These are phyloP conservation scores for Caloenas nicobarica DNA, from an alignment of 2,113 vertebrate species.

Conservation along the genomic window DNA sequence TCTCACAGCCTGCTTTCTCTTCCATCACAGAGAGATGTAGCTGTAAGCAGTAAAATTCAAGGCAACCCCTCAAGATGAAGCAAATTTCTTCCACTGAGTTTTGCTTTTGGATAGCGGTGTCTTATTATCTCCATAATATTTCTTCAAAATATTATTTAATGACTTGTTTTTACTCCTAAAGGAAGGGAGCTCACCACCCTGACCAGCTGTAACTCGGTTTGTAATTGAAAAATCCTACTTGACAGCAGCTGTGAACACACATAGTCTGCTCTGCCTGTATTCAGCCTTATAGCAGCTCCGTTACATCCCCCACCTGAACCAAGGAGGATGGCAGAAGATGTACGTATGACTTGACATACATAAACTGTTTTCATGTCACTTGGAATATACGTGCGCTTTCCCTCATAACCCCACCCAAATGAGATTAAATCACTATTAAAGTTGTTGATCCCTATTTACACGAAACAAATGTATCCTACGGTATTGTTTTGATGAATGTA, in stretches of 20 bases:
- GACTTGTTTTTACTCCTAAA: neutral
- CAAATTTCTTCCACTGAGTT: neutral
- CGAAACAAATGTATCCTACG: neutral
- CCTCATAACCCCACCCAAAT: neutral
- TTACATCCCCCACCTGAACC: neutral
- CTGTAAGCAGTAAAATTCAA: neutral
- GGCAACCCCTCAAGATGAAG: neutral
- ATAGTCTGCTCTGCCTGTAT: neutral
- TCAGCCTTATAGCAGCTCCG: rapidly evolving
- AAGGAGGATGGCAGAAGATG: neutral
- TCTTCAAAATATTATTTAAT: neutral
- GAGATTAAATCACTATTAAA: neutral
- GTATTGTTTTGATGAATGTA: neutral
- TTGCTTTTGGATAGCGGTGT: neutral
- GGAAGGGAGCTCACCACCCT: neutral
- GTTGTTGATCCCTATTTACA: neutral
- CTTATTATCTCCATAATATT: neutral
- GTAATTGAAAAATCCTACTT: neutral
- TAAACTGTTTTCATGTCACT: neutral
- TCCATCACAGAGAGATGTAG: neutral
- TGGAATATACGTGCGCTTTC: neutral
- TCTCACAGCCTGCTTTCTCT: neutral
- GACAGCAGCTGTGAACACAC: neutral
- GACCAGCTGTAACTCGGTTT: neutral
- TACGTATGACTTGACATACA: neutral